Percentiles rank a stretch among this genome's conserved stretches.
These are phyloP conservation scores for Erebia ligea DNA, from an alignment of 2,888 invertebrate genomes.

Conservation along the genomic window DNA sequence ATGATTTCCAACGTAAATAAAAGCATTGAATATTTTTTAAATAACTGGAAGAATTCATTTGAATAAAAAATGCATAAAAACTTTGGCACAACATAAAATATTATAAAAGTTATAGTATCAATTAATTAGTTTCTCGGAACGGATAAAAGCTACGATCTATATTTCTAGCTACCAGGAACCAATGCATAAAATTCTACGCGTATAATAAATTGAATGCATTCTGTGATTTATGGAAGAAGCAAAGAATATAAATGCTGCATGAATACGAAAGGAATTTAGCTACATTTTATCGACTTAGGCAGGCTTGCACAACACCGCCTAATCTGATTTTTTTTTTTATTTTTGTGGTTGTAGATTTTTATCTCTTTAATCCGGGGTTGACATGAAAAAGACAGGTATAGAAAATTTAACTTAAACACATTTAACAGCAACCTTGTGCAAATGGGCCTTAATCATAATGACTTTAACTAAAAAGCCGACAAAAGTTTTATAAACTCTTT, in stretches of 20 bases:
- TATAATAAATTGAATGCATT: conserved; percentile 5
- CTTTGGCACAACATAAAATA: not conserved
- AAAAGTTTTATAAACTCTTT: not conserved
- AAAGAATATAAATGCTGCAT: conserved; percentile 2
- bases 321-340: no score
- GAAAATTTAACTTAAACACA: no score
- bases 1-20: no score
- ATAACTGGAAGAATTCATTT: conserved; percentile 1
- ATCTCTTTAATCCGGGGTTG: no score
- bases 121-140: conserved; percentile 1
- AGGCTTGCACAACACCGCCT: no score
- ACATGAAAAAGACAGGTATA: no score
- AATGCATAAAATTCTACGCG: not conserved
- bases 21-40: not conserved
- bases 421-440: no score
- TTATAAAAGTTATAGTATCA: not conserved
- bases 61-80: not conserved
- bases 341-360: no score
- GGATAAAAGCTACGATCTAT: not conserved
- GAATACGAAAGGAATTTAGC: not conserved
- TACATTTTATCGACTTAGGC: conserved; percentile 1
- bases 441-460: not conserved
- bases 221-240: not conserved
- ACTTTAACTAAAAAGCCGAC: not conserved
- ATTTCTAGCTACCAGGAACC: conserved; percentile 12